Base-by-base conservation (phyloP, 2,797 vertebrate species). In the Loriculus beryllinus region DNA sequence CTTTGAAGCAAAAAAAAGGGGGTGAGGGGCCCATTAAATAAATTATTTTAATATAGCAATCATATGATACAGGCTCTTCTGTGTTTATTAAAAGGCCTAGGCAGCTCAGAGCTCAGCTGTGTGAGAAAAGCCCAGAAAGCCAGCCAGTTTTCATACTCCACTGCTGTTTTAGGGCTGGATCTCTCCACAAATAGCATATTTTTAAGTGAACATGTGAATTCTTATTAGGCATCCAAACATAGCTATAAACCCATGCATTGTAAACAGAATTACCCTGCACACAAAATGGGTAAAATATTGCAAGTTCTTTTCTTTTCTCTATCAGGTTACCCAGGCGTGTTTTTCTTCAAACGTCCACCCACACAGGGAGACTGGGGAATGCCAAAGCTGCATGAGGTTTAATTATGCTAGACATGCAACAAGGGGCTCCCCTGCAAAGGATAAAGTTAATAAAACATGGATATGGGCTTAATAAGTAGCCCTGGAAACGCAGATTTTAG, bases 261-360 rank as follows among this genome's bases (percentile, higher is more conserved):
- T 91, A 96, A 96, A 93, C 76, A 82, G 91, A 96, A 92, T 91
- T 91, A 78, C 72, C n/a, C 79, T 77, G 48, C 82, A 64, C 51
- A 88, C 60, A 91, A 95, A 94, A 60, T 0, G 5, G 89, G 52
- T 31, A 84, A 80, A 86, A 95, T 90, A 59, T 74, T 69, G 51
- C 85, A 76, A 94, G 89, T 33, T 76, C 33, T 88, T 60, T 7
- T 94, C 45, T 80, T 92, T 88, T 78, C 88, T 94, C 94, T 95
- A 91, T 92, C 92, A 98, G 98, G 98, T 98, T 98, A 97, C 68
- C 42, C 76, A 79, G 62, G 81, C 92, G 8, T 83, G 42, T 10
- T 76, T 18, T 54, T 76, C 74, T 68, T 14, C 6, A 28, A 25
- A 52, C 78, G 90, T 87, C 95, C 89, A 26, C 80, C 91, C 88